Conservation (phyloP, 2,113 vertebrate genomes). For the Lepus timidus region DNA sequence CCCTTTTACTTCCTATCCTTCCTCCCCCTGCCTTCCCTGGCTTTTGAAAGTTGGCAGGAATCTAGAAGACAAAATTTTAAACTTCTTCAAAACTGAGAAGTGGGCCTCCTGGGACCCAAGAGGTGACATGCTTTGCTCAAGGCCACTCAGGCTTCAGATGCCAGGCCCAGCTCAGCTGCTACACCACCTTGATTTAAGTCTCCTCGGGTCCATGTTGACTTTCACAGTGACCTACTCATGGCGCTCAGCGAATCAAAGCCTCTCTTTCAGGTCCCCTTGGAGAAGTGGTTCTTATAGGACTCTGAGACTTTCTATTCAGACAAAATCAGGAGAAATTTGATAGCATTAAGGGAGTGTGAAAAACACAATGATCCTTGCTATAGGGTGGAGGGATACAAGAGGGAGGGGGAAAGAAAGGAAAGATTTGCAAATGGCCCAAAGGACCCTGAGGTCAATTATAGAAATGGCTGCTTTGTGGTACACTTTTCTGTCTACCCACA, state of each 20-base stretch:
- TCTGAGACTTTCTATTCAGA: conserved; percentile 9
- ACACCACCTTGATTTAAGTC: neutral
- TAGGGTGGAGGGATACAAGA: neutral
- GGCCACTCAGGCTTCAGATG: neutral
- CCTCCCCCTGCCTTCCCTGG: conserved; percentile 8
- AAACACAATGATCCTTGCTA: neutral
- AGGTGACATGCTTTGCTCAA: neutral
- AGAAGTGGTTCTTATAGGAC: neutral
- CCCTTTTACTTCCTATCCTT: neutral
- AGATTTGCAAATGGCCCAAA: neutral
- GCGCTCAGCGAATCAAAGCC: neutral
- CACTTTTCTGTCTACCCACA: neutral
- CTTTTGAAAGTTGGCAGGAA: neutral
- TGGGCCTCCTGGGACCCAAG: neutral
- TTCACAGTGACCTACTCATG: neutral
- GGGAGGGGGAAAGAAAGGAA: neutral
- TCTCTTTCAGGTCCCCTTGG: conserved; percentile 2
- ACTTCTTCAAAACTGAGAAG: neutral
- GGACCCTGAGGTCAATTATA: neutral
- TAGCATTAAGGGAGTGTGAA: neutral
- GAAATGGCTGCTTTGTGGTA: neutral
- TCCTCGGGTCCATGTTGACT: neutral
- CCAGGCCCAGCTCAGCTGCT: neutral
- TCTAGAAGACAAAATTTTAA: neutral
- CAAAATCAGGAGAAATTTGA: neutral